Percentiles rank a stretch among this genome's conserved stretches.
phyloP scores from a whole-genome alignment of 2,113 vertebrate genomes.

The human (Homo sapiens) region GRCh38 chr7:123126501-123127000 shows the following conservation, averaged over 20 bases:
- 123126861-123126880: slow-evolving; percentile 65
- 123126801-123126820: slow-evolving; percentile 53
- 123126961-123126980: neutral
- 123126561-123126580: neutral
- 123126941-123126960: slow-evolving; percentile 49
- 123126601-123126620: slow-evolving; percentile 26
- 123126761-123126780: neutral
- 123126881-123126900: slow-evolving; percentile 71
- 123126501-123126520: neutral
- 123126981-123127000: neutral
- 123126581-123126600: neutral
- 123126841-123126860: slow-evolving; percentile 69
- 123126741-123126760: neutral
- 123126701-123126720: slow-evolving; percentile 29
- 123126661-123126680: neutral
- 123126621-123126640: neutral
- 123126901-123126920: slow-evolving; percentile 66
- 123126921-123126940: slow-evolving; percentile 57
- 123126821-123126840: slow-evolving; percentile 43
- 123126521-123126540: neutral
- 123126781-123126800: slow-evolving; percentile 39
- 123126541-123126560: neutral
- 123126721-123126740: neutral
- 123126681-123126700: slow-evolving; percentile 26
- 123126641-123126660: slow-evolving; percentile 19